Base-by-base conservation (phyloP, 2,888 invertebrate species). In the Lymantria monacha region DNA sequence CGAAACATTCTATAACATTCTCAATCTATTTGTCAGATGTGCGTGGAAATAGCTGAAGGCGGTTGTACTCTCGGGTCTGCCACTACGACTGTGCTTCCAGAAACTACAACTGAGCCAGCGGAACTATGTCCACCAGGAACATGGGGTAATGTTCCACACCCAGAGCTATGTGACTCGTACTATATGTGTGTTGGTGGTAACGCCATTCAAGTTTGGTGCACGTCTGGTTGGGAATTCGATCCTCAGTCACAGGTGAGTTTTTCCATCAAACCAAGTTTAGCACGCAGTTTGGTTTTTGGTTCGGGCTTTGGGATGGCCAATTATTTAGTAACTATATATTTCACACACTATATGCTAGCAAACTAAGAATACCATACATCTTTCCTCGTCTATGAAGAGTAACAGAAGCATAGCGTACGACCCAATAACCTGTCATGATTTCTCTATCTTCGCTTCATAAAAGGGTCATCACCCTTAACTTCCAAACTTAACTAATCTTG, bases 41-140 rank as follows among this genome's bases (percentile, higher is more conserved):
- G 65, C 30, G 44, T 56, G 0, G 8, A 7, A 2, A 66, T 65
- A 15, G 37, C 48, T 3, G 66, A 59, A 11, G 65, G 65, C 0
- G 65, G 65, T 1, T 65, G 65, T 8, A 58, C 66, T 0, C 40
- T 59, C 0, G 51, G 51, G 0, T 1, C 48, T 14, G 14, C 48
- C 30, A 33, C n/a, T n/a, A 46, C 31, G 8, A 46, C 37, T 30
- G 15, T 7, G 9, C 22, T 30, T 14, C 38, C 15, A 11, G 5
- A 9, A 13, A 11, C 13, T 10, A 30, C 30, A 5, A 42, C 15
- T 22, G 12, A 15, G 10, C 3, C 12, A 3, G 33, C 15, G 0
- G n/a, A 44, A 7, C 9, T 37, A 0, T 61, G 61, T 9, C 48
- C 51, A n/a, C 0, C n/a, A 0, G 59, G 55, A 0, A 12, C 13